phyloP scores from a whole-genome alignment of 2,113 vertebrate genomes.

The Pachypanchax playfairii region DNA sequence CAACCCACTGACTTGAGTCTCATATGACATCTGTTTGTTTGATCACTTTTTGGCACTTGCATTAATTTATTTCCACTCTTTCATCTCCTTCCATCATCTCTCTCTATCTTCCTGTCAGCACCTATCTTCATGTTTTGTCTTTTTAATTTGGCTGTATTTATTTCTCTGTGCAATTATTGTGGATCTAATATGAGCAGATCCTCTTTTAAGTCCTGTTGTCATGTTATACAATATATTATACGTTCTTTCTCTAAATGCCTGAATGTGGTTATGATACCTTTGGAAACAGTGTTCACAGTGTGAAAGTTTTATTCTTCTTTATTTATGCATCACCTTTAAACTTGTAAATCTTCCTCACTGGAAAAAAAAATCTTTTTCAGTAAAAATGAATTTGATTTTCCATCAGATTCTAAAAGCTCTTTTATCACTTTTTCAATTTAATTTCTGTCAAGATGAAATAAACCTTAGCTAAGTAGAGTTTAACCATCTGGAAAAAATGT shows the following conservation, averaged over 20 bases:
- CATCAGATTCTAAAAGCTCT: not conserved
- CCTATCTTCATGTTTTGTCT: slow-evolving; percentile 14
- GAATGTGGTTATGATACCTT: no score
- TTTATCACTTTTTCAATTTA: not conserved
- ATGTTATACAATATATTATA: no score
- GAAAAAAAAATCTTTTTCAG: not conserved
- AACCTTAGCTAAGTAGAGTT: slow-evolving; percentile 19
- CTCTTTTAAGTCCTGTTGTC: no score
- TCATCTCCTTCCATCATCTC: slow-evolving; percentile 13
- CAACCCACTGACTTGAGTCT: slow-evolving; percentile 60
- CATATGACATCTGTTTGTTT: slow-evolving; percentile 70
- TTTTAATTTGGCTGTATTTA: slow-evolving; percentile 9
- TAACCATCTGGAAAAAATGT: slow-evolving; percentile 8
- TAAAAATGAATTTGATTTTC: not conserved
- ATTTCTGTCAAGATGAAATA: not conserved
- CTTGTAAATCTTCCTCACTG: no score
- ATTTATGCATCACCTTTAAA: not conserved
- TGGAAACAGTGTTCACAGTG: not conserved
- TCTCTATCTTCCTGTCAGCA: slow-evolving; percentile 22
- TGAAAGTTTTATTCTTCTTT: not conserved
- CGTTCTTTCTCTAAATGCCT: no score
- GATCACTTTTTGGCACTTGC: slow-evolving; percentile 50
- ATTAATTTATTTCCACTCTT: slow-evolving; percentile 20
- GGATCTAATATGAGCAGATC: slow-evolving; percentile 1
- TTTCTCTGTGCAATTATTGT: slow-evolving; percentile 23